Evolutionary conservation across 2,888 invertebrate species (phyloP).

Genomic region (Abrostola tripartita): DNA sequence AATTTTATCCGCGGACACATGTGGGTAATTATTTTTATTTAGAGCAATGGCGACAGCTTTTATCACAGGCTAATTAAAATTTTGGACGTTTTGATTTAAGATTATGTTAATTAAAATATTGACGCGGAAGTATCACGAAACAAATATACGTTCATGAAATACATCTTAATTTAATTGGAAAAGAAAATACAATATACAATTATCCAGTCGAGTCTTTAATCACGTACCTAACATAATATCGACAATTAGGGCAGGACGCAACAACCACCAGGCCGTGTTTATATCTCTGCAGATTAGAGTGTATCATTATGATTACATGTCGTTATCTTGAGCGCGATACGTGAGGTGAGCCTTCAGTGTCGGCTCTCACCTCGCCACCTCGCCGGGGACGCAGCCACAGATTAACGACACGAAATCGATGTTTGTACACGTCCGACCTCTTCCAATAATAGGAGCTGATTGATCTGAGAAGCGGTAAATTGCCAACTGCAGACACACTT

Average conservation of each 20-base stretch:
- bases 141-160: constrained; percentile 26
- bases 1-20: constrained; percentile 20
- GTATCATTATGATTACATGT: constrained; percentile 80
- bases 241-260: constrained; percentile 49
- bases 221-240: constrained; percentile 27
- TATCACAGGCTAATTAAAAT: constrained; percentile 49
- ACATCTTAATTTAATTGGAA: constrained; percentile 36
- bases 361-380: constrained; percentile 82
- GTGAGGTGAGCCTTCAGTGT: constrained; percentile 81
- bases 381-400: constrained; percentile 71
- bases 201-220: constrained; percentile 33
- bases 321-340: constrained; percentile 78
- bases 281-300: constrained; percentile 63
- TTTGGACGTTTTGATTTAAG: constrained; percentile 43
- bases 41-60: constrained; percentile 37
- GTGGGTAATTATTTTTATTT: constrained; percentile 38
- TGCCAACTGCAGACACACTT: constrained; percentile 81
- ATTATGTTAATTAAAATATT: constrained; percentile 48
- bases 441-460: constrained; percentile 86
- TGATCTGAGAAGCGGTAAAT: constrained; percentile 83
- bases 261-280: constrained; percentile 47
- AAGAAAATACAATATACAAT: constrained; percentile 17
- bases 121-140: constrained; percentile 37
- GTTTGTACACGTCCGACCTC: constrained; percentile 88
- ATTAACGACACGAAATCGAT: constrained; percentile 87